phyloP scores from a whole-genome alignment of 2,888 invertebrate species.

The Maniola hyperantus region DNA sequence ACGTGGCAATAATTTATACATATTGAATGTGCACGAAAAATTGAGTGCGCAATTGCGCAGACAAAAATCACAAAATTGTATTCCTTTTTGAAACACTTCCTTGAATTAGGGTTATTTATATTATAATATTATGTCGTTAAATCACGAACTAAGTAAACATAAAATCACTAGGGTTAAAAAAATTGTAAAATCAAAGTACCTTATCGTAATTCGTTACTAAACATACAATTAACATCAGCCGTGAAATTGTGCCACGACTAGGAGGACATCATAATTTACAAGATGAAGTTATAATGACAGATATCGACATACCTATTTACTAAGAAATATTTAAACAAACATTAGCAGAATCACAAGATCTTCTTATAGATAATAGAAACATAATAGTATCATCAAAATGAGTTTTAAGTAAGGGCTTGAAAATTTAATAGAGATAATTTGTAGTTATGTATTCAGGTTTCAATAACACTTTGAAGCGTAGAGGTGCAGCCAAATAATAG shows the following conservation, averaged over 20 bases:
- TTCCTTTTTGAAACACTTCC: too few relatives aligned
- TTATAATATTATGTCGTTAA: too few relatives aligned
- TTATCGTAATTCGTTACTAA: too few relatives aligned
- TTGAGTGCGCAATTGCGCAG: too few relatives aligned
- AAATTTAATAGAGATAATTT: conserved; percentile 18
- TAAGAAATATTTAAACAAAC: conserved; percentile 1
- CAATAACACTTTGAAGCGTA: conserved; percentile 47
- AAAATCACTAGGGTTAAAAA: too few relatives aligned
- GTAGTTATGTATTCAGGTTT: conserved; percentile 22
- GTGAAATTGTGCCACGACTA: background rate
- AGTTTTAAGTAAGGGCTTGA: conserved; percentile 4
- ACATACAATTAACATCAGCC: background rate
- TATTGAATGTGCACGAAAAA: too few relatives aligned
- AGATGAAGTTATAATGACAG: background rate
- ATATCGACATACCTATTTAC: background rate
- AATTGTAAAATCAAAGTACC: too few relatives aligned
- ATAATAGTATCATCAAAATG: conserved; percentile 17
- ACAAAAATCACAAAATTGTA: too few relatives aligned
- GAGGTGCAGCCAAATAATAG: conserved; percentile 63
- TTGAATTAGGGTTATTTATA: too few relatives aligned
- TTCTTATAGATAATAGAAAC: conserved; percentile 13
- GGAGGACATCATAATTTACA: background rate
- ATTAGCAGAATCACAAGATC: conserved; percentile 8
- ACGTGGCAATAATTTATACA: background rate
- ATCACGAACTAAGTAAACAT: too few relatives aligned